These are phyloP conservation scores for Nixonia krombeini DNA, from an alignment of 1,140 invertebrate genomes.

Conservation along the genomic window DNA sequence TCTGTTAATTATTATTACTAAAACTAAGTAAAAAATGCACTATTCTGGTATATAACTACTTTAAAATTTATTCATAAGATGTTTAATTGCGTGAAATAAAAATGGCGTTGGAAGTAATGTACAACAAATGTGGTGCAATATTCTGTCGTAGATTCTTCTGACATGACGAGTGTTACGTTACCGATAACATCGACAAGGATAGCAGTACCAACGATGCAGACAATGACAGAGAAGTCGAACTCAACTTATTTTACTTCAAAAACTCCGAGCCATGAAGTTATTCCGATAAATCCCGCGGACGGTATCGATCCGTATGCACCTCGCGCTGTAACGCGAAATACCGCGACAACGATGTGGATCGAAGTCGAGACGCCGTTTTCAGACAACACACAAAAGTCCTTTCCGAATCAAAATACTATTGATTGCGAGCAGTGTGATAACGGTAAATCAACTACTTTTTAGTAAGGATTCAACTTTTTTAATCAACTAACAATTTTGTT, in stretches of 20 bases:
- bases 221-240: constrained; percentile 9
- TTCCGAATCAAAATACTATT: constrained; percentile 5
- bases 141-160: not conserved
- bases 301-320: constrained; percentile 54
- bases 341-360: constrained; percentile 18
- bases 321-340: constrained; percentile 4
- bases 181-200: too few relatives aligned
- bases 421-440: constrained; percentile 28
- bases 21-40: too few relatives aligned
- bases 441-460: constrained; percentile 8
- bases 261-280: constrained; percentile 28
- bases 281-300: constrained; percentile 58
- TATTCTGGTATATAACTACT: too few relatives aligned
- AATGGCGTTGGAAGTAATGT: too few relatives aligned
- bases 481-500: too few relatives aligned
- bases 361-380: constrained; percentile 44
- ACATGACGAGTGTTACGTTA: too few relatives aligned
- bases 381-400: constrained; percentile 19
- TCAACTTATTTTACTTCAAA: constrained; percentile 5
- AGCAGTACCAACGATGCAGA: too few relatives aligned
- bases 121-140: too few relatives aligned
- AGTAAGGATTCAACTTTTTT: too few relatives aligned
- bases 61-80: too few relatives aligned
- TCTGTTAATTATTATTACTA: too few relatives aligned
- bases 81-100: too few relatives aligned